Conservation (phyloP, 2,888 invertebrate genomes). For the Neoascia interrupta region DNA sequence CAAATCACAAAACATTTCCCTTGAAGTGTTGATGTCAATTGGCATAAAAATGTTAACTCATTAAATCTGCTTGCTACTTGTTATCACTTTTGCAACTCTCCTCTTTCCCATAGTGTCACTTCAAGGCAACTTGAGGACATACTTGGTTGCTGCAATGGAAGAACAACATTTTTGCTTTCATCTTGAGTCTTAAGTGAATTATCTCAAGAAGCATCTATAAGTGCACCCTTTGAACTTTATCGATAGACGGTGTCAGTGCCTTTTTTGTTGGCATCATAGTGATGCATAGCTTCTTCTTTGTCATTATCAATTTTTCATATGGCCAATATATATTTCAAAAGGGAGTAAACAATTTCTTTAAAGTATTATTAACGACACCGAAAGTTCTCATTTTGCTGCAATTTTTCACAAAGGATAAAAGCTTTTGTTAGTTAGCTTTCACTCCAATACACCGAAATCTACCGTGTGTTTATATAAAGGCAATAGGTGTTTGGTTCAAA, state of each 20-base stretch:
- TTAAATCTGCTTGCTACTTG: conserved; percentile 20
- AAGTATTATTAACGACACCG: conserved; percentile 1
- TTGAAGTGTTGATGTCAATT: neutral
- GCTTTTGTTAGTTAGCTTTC: conserved; percentile 47
- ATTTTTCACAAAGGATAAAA: neutral
- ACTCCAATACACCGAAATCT: conserved; percentile 19
- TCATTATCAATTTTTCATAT: no score
- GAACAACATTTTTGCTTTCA: conserved; percentile 32
- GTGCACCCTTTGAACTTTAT: conserved; percentile 41
- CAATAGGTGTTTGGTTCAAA: neutral
- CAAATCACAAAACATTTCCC: no score
- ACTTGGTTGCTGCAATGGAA: conserved; percentile 24
- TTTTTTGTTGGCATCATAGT: conserved; percentile 4
- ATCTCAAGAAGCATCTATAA: conserved; percentile 52
- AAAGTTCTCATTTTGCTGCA: conserved; percentile 12
- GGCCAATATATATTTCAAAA: no score
- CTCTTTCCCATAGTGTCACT: conserved; percentile 22
- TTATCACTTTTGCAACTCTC: conserved; percentile 26
- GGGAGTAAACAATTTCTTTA: neutral
- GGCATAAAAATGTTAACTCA: conserved; percentile 23
- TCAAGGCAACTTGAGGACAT: conserved; percentile 33
- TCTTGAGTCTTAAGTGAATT: conserved; percentile 53
- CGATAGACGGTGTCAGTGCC: conserved; percentile 18
- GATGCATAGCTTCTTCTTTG: conserved; percentile 5
- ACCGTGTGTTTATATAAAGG: conserved; percentile 9